phyloP scores from a whole-genome alignment of 1,140 invertebrate species.

The Drosophila littoralis region DNA sequence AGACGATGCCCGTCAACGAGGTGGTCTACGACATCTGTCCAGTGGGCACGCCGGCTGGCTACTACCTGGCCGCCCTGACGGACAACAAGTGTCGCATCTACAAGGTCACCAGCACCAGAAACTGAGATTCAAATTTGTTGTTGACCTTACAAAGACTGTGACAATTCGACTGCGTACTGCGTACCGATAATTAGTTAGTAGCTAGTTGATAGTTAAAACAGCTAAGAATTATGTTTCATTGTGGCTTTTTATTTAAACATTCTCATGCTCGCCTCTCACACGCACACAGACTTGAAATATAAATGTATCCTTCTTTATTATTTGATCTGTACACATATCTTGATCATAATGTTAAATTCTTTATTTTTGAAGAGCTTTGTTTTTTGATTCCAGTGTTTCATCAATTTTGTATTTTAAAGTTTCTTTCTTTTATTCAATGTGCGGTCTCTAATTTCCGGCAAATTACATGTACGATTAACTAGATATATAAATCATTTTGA shows the following conservation, averaged over 20 bases:
- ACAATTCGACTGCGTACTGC: not conserved
- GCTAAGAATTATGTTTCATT: constrained; percentile 12
- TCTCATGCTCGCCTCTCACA: constrained; percentile 14
- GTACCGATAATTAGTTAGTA: not conserved
- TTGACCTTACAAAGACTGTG: constrained; percentile 6
- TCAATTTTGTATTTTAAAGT: constrained; percentile 13
- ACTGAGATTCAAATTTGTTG: not conserved
- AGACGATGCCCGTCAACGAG: constrained; percentile 86
- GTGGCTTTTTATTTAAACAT: constrained; percentile 38
- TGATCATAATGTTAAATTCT: constrained; percentile 43
- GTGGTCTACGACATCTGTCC: constrained; percentile 88
- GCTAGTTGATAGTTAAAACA: not conserved
- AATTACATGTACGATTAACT: constrained; percentile 26
- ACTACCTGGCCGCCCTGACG: constrained; percentile 87
- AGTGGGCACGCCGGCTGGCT: constrained; percentile 84
- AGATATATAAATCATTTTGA: constrained; percentile 3
- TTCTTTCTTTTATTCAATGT: constrained; percentile 8
- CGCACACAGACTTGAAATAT: constrained; percentile 23
- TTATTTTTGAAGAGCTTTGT: constrained; percentile 10
- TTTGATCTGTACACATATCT: constrained; percentile 31
- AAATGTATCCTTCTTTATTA: constrained; percentile 23
- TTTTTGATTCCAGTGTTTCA: constrained; percentile 30
- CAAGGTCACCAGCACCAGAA: constrained; percentile 75
- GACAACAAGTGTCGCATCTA: constrained; percentile 88
- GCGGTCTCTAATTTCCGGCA: constrained; percentile 10